Percentiles rank a stretch among this genome's conserved stretches.
Conservation (phyloP, 2,888 invertebrate genomes). For the Siphlonurus alternatus region DNA sequence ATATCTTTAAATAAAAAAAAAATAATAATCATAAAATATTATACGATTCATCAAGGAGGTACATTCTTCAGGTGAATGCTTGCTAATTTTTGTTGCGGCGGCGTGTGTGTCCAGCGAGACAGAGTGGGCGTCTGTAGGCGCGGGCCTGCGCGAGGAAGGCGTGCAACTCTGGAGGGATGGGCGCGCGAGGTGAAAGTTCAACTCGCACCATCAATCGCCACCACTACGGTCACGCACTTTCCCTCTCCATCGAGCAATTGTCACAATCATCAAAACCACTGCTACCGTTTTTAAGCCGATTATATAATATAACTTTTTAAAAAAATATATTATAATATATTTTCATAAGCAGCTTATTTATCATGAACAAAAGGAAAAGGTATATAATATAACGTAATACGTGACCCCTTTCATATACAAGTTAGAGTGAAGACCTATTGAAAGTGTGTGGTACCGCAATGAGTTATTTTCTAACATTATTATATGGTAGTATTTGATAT, state of each 20-base stretch:
- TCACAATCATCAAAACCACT: neutral
- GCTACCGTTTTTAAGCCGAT: neutral
- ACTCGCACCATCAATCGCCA: neutral
- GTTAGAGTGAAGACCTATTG: no score
- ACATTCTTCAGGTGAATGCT: neutral
- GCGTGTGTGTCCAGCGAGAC: neutral
- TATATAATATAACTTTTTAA: neutral
- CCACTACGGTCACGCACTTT: neutral
- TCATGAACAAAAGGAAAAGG: no score
- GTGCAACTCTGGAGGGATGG: no score
- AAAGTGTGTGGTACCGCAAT: no score
- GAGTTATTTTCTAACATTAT: no score
- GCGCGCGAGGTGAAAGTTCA: neutral
- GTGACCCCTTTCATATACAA: no score
- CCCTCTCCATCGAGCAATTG: neutral
- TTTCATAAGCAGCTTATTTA: neutral
- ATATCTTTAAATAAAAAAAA: no score
- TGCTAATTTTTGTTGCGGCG: neutral
- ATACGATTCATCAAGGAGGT: neutral
- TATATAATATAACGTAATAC: no score
- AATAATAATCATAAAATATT: neutral
- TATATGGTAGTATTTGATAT: no score
- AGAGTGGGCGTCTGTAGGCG: neutral
- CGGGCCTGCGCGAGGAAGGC: no score
- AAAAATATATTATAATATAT: no score